A percentile compares a stretch with the other conserved stretches of the same genome.
phyloP scores from a whole-genome alignment of 2,888 invertebrate species.

The Erebia palarica region DNA sequence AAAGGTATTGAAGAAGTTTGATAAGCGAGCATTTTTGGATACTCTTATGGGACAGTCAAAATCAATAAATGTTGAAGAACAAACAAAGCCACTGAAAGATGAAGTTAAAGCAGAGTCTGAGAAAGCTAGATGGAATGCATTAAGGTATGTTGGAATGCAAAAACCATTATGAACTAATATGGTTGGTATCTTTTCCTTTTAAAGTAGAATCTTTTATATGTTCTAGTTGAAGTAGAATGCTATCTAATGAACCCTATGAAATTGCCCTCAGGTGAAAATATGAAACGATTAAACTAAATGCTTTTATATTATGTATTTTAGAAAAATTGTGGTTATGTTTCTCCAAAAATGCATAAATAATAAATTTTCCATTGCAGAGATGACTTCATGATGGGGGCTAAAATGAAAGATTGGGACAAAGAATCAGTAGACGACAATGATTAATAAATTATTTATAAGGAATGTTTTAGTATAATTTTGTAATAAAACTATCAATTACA shows the following conservation, averaged over 20 bases:
- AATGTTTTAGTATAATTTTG: conserved; percentile 25
- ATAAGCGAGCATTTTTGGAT: conserved; percentile 89
- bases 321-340: neutral
- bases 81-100: conserved; percentile 62
- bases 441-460: conserved; percentile 34
- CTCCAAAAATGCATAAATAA: neutral
- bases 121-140: conserved; percentile 83
- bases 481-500: neutral
- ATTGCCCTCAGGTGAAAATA: too few relatives aligned
- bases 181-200: too few relatives aligned
- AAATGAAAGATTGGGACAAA: conserved; percentile 96
- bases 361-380: conserved; percentile 80
- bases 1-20: conserved; percentile 88
- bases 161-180: too few relatives aligned
- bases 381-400: conserved; percentile 94
- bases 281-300: too few relatives aligned
- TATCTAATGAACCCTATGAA: too few relatives aligned
- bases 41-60: conserved; percentile 88
- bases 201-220: too few relatives aligned
- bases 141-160: conserved; percentile 65
- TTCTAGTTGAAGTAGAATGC: too few relatives aligned
- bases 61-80: conserved; percentile 78
- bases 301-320: neutral
- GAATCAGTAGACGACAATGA: conserved; percentile 79
- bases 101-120: conserved; percentile 67